phyloP scores from a whole-genome alignment of 2,797 vertebrate species.

The Allobates femoralis region DNA sequence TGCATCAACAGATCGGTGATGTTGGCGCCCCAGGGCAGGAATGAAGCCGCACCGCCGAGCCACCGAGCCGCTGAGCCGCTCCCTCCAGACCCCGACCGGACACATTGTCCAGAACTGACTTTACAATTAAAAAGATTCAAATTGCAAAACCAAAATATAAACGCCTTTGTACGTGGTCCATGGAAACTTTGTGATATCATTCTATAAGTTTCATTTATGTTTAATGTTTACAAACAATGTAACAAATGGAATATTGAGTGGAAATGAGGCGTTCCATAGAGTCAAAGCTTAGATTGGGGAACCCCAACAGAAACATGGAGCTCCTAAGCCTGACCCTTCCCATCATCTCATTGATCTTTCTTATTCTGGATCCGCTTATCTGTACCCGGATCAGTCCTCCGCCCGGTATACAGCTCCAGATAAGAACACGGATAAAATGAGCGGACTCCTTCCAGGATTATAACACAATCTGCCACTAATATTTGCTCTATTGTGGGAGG shows the following conservation, averaged over 20 bases:
- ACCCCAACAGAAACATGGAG: too few relatives aligned
- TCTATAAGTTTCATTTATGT: too few relatives aligned
- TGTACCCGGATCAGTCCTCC: not conserved
- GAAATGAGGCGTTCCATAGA: too few relatives aligned
- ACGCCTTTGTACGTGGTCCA: too few relatives aligned
- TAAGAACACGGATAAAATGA: not conserved
- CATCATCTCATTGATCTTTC: not conserved
- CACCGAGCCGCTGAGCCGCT: not conserved
- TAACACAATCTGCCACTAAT: not conserved
- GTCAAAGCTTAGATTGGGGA: too few relatives aligned
- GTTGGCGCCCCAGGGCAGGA: not conserved
- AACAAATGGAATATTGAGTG: too few relatives aligned
- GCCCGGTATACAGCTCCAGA: not conserved
- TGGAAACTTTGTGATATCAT: too few relatives aligned
- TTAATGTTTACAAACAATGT: too few relatives aligned
- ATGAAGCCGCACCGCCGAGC: not conserved
- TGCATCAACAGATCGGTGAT: not conserved
- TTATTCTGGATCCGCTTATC: not conserved
- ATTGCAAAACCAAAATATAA: too few relatives aligned
- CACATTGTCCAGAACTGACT: not conserved
- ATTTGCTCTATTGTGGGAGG: not conserved
- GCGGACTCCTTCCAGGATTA: not conserved
- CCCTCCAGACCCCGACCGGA: not conserved
- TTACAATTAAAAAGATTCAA: too few relatives aligned
- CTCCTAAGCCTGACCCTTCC: not conserved